Conservation (phyloP, 2,797 vertebrate genomes). For the Enteromius treurensis region DNA sequence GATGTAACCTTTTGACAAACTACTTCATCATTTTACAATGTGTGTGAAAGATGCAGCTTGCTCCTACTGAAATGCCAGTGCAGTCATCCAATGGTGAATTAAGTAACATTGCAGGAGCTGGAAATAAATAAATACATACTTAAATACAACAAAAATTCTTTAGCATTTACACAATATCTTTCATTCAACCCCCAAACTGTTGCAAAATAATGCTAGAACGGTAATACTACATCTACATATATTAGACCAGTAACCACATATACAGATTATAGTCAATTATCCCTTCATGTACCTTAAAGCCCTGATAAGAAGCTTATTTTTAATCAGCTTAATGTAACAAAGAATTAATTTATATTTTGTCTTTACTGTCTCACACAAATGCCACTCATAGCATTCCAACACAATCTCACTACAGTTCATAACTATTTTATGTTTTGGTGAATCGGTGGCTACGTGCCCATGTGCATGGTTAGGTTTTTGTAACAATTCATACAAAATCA, state of each 20-base stretch:
- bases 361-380: slow-evolving; percentile 8
- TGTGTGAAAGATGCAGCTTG: slow-evolving; percentile 20
- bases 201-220: neutral
- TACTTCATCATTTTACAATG: slow-evolving; percentile 16
- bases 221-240: neutral
- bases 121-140: no score
- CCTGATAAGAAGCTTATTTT: slow-evolving; percentile 42
- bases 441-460: neutral
- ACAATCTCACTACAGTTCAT: neutral
- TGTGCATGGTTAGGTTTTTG: neutral
- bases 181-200: neutral
- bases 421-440: neutral
- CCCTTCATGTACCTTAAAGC: slow-evolving; percentile 45
- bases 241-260: neutral
- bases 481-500: neutral
- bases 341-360: neutral
- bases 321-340: slow-evolving; percentile 35
- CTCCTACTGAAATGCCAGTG: neutral
- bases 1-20: slow-evolving; percentile 14
- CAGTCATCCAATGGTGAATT: neutral
- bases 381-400: neutral
- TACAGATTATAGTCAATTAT: slow-evolving; percentile 28
- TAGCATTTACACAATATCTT: neutral
- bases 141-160: neutral
- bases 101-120: neutral